phyloP scores from a whole-genome alignment of 1,140 invertebrate species.

The Hesperophylax magnus region DNA sequence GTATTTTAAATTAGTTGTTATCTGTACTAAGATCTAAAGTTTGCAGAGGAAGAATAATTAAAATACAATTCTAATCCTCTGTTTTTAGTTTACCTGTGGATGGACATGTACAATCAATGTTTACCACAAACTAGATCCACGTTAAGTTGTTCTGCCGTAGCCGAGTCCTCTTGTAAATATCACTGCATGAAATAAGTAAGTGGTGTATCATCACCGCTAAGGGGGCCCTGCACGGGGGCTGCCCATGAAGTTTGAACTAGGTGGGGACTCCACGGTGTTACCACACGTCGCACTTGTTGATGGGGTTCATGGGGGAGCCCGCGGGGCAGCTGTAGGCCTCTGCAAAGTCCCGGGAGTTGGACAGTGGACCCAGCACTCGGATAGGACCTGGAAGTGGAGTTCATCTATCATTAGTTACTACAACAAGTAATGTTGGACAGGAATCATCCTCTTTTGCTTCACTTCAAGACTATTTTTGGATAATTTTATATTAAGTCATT shows the following conservation, averaged over 20 bases:
- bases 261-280: constrained; percentile 63
- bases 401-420: too few relatives aligned
- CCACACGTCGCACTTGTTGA: constrained; percentile 88
- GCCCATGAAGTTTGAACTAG: too few relatives aligned
- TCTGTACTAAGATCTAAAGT: neutral
- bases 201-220: constrained; percentile 26
- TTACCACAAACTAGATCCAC: neutral
- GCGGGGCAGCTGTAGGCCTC: constrained; percentile 78
- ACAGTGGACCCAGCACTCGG: constrained; percentile 84
- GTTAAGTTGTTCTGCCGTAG: constrained; percentile 1
- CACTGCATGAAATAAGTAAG: constrained; percentile 29
- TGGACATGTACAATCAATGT: neutral
- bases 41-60: constrained; percentile 5
- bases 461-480: too few relatives aligned
- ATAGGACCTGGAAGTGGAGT: constrained; percentile 54
- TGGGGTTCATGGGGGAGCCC: constrained; percentile 84
- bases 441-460: too few relatives aligned
- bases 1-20: too few relatives aligned
- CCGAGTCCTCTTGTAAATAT: constrained; percentile 15
- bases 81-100: neutral
- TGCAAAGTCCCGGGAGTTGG: constrained; percentile 87
- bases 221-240: neutral
- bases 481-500: too few relatives aligned
- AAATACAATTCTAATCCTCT: neutral
- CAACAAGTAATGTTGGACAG: too few relatives aligned